Percentiles rank a stretch among this genome's conserved stretches.
Evolutionary conservation across 2,888 invertebrate genomes (phyloP).

Genomic region (Leptinotarsa tumamoca): DNA sequence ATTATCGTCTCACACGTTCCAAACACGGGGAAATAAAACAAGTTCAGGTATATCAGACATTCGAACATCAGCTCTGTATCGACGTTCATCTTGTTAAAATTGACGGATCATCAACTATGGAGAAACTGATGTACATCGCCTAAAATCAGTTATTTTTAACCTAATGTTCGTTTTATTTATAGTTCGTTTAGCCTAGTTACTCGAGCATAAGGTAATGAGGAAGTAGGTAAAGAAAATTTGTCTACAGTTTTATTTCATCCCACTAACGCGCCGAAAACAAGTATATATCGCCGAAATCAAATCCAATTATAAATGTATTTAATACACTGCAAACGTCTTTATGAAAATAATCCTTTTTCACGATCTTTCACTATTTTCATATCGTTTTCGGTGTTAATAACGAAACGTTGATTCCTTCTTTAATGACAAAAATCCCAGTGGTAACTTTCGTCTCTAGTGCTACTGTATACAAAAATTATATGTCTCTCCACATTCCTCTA

Average conservation of each 20-base stretch:
- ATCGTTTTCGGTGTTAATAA: too few species aligned
- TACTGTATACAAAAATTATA: too few species aligned
- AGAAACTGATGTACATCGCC: slow-evolving; percentile 24
- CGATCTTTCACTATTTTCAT: too few species aligned
- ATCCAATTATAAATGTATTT: too few species aligned
- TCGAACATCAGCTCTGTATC: slow-evolving; percentile 60
- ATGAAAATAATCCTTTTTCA: too few species aligned
- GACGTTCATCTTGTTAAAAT: slow-evolving; percentile 50
- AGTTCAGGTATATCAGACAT: slow-evolving; percentile 58
- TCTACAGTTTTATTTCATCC: background rate
- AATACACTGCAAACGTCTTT: too few species aligned
- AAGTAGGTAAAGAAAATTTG: background rate
- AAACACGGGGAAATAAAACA: slow-evolving; percentile 57
- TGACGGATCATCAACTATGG: slow-evolving; percentile 1
- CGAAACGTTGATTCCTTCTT: too few species aligned
- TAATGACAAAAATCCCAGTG: too few species aligned
- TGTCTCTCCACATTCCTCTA: too few species aligned
- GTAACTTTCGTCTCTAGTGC: too few species aligned
- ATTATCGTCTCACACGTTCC: slow-evolving; percentile 55
- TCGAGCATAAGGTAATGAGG: slow-evolving; percentile 13
- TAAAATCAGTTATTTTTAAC: slow-evolving; percentile 32
- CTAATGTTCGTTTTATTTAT: slow-evolving; percentile 22
- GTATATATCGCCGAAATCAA: too few species aligned
- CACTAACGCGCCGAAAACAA: too few species aligned
- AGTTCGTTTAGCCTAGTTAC: slow-evolving; percentile 22